A percentile compares a stretch with the other conserved stretches of the same genome.
phyloP scores from a whole-genome alignment of 2,113 vertebrate genomes.

The Ifrita kowaldi region DNA sequence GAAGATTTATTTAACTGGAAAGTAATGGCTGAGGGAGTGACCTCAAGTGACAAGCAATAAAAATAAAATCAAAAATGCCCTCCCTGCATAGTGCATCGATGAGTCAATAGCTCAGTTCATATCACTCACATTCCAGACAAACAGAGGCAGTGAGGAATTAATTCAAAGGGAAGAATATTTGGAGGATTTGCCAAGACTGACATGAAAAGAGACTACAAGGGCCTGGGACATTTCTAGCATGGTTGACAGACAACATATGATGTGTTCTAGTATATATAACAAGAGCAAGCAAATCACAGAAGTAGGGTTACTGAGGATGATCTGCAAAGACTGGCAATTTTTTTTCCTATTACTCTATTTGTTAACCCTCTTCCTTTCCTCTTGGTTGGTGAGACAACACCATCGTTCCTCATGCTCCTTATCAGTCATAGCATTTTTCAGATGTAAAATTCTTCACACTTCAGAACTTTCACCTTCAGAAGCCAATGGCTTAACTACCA shows the following conservation, averaged over 20 bases:
- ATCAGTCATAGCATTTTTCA: background rate
- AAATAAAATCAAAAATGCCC: background rate
- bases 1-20: background rate
- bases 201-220: background rate
- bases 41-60: background rate
- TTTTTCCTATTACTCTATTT: background rate
- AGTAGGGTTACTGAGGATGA: background rate
- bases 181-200: background rate
- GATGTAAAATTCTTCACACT: background rate
- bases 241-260: background rate
- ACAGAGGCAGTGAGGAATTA: background rate
- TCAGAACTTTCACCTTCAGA: background rate
- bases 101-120: background rate
- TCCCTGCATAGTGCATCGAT: background rate
- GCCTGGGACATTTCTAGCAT: background rate
- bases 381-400: background rate
- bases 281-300: background rate
- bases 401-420: accelerated
- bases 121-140: background rate
- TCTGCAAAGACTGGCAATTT: background rate
- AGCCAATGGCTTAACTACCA: background rate
- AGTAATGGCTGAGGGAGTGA: background rate
- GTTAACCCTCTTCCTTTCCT: background rate
- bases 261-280: background rate
- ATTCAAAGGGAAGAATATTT: background rate